Percentiles rank a stretch among this genome's conserved stretches.
Evolutionary conservation across 2,113 vertebrate species (phyloP).

Genomic region (Oncorhynchus mykiss): DNA sequence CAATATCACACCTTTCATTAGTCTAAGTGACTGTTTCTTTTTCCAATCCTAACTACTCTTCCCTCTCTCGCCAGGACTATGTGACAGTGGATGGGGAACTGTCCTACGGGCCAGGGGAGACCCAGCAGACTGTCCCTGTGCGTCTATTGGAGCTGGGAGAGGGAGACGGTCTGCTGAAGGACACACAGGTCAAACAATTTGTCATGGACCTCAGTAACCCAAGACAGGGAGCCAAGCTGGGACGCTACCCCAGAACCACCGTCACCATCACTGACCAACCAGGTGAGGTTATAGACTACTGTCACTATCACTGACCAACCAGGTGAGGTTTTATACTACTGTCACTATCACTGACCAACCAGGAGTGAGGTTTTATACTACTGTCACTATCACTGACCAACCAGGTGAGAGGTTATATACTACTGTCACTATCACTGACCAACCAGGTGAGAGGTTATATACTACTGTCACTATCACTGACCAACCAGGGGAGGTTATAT

Average conservation of each 20-base stretch:
- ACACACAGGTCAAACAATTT: constrained; percentile 85
- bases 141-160: constrained; percentile 84
- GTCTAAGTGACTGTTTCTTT: background rate
- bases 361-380: no score
- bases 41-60: background rate
- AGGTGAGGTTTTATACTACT: constrained; percentile 56
- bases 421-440: constrained; percentile 81
- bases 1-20: no score
- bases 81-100: constrained; percentile 83
- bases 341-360: constrained; percentile 72
- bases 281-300: constrained; percentile 62
- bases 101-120: constrained; percentile 83
- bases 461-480: constrained; percentile 68
- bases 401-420: no score
- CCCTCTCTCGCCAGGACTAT: constrained; percentile 81
- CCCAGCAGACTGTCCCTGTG: constrained; percentile 83
- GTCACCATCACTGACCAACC: constrained; percentile 82
- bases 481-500: constrained; percentile 30
- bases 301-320: constrained; percentile 72
- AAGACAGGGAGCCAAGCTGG: constrained; percentile 85
- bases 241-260: constrained; percentile 83
- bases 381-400: no score
- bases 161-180: constrained; percentile 81
- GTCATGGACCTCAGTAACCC: constrained; percentile 88
- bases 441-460: constrained; percentile 63